Evolutionary conservation across 2,113 vertebrate species (phyloP).

Genomic region (Rhodinocichla rosea): DNA sequence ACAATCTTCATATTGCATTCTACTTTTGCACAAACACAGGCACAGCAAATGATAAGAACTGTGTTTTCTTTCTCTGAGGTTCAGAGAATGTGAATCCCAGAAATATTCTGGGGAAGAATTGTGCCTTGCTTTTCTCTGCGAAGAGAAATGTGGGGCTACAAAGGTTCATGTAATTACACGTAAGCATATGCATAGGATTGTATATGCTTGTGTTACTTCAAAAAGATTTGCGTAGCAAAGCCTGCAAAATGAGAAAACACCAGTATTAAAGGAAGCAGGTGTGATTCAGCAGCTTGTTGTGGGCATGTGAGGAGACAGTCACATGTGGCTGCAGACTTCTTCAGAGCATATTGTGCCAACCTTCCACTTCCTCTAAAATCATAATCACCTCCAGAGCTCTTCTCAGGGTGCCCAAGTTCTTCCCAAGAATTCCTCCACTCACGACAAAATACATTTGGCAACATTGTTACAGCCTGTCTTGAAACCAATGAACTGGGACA

Average conservation of each 20-base stretch:
- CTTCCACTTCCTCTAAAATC: background rate
- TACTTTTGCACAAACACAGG: too few relatives aligned
- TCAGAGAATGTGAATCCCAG: too few relatives aligned
- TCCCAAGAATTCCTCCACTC: background rate
- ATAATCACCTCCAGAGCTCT: background rate
- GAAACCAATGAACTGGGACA: background rate
- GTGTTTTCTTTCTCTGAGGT: too few relatives aligned
- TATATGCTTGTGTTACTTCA: background rate
- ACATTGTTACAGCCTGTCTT: background rate
- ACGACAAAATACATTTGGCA: background rate
- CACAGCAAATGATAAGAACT: too few relatives aligned
- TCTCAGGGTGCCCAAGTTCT: background rate
- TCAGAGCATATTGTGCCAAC: background rate
- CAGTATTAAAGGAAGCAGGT: background rate
- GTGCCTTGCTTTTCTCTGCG: too few relatives aligned
- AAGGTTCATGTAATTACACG: background rate
- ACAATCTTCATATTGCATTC: too few relatives aligned
- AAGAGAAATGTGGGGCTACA: too few relatives aligned
- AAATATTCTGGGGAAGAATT: too few relatives aligned
- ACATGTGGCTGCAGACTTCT: background rate
- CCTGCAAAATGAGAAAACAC: background rate
- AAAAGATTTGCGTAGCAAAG: slow-evolving; percentile 12
- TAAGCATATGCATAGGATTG: background rate
- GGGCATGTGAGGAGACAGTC: background rate
- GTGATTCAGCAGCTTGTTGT: slow-evolving; percentile 39